Base-by-base conservation (phyloP, 1,140 invertebrate species). In the Aporrectodea caliginosa region DNA sequence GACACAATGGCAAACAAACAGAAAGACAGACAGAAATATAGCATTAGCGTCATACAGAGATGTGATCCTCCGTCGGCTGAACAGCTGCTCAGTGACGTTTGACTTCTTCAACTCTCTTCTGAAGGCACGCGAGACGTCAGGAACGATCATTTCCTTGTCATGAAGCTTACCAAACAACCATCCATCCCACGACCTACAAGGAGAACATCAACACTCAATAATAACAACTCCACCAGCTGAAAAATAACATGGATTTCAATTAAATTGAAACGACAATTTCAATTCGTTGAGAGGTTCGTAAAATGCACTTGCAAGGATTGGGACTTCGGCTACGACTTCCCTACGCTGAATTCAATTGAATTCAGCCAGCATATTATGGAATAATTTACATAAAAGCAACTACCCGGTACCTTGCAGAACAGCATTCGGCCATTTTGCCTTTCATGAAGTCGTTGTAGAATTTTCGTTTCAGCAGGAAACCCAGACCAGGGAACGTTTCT, bases 401-500 rank as follows among this genome's bases (percentile, higher is more conserved):
- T n/a, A n/a, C n/a, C n/a, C n/a, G n/a, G 68, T 58, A 74, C 68
- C 32, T 70, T 33, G 31, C 16, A 73, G 27, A 22, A 72, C 86
- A 87, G 73, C 86, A 87, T 2, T 79, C 70, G 1, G 75, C 35
- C 75, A 83, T 78, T 14, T 78, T 81, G 1, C 77, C 74, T 74
- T 82, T 82, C 80, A 85, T 82, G 14, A 80, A 75, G 35, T 78
- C 74, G 16, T 80, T 75, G 77, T 84, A 84, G 73, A 83, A 83
- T 69, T 78, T 73, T 33, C 78, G 80, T 73, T 85, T 85, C 6
- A 87, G 74, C 69, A 89, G 71, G 78, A 86, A 85, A 16, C 84
- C 88, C 27, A 87, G 79, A 31, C 86, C 85, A 29, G 87, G 87
- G 76, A 88, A 87, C 2, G 85, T 84, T 30, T 84, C 81, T 70